A percentile compares a stretch with the other conserved stretches of the same genome.
Conservation (phyloP, 23 tunicate species). For the Trididemnum miniatum region DNA sequence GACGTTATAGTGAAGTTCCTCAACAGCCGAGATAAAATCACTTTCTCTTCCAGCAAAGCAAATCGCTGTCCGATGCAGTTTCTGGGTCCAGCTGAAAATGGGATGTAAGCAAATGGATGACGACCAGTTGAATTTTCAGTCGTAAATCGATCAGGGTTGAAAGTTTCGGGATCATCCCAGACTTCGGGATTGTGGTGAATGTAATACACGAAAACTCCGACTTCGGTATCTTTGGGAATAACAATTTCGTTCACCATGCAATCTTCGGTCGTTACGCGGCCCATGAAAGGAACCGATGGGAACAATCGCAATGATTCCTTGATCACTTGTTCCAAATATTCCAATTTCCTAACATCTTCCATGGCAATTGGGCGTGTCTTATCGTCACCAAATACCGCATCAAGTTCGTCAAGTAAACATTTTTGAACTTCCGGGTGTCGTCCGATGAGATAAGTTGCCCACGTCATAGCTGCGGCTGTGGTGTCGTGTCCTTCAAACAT, state of each 20-base stretch:
- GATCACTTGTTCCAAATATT: constrained; percentile 77
- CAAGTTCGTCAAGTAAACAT: constrained; percentile 78
- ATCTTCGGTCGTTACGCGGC: constrained; percentile 70
- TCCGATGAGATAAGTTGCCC: constrained; percentile 84
- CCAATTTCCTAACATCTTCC: constrained; percentile 71
- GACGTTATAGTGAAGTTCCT: constrained; percentile 45
- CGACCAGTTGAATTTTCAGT: constrained; percentile 49
- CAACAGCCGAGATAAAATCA: constrained; percentile 55
- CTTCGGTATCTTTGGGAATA: constrained; percentile 79
- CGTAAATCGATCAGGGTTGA: constrained; percentile 72
- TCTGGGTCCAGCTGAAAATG: constrained; percentile 97
- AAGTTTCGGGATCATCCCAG: constrained; percentile 83
- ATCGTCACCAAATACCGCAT: constrained; percentile 69
- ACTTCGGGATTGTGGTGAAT: constrained; percentile 69
- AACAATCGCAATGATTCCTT: constrained; percentile 81
- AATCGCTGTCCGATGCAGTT: constrained; percentile 98
- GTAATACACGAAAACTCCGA: constrained; percentile 40
- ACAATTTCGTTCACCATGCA: constrained; percentile 57
- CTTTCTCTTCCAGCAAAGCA: constrained; percentile 91
- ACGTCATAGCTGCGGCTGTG: constrained; percentile 98
- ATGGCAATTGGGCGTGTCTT: constrained; percentile 30
- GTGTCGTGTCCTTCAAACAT: constrained; percentile 99
- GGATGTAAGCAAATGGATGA: constrained; percentile 86
- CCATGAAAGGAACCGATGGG: constrained; percentile 92
- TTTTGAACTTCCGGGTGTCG: constrained; percentile 72